Percentiles rank a stretch among this genome's conserved stretches.
These are phyloP conservation scores for Achroia grisella DNA, from an alignment of 1,140 invertebrate genomes.

Conservation along the genomic window DNA sequence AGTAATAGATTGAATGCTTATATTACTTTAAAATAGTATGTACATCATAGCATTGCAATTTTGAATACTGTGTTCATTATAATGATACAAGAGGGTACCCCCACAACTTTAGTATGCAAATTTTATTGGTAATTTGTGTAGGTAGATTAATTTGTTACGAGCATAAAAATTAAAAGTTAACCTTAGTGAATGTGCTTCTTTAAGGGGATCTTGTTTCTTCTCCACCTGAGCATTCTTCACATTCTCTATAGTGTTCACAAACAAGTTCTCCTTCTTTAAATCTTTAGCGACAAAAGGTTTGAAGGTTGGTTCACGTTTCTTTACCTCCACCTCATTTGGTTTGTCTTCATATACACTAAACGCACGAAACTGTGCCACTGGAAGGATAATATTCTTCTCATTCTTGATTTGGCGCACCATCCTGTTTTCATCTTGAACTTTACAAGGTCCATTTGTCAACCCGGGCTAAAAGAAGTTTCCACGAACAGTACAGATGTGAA, in stretches of 20 bases:
- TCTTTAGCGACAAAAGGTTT: constrained; percentile 52
- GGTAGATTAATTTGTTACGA: too few relatives aligned
- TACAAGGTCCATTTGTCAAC: constrained; percentile 58
- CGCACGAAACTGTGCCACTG: constrained; percentile 79
- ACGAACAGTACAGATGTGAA: background rate
- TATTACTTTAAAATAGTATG: too few relatives aligned
- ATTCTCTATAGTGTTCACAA: constrained; percentile 50
- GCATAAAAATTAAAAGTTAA: constrained; percentile 12
- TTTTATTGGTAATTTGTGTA: too few relatives aligned
- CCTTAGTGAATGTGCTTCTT: constrained; percentile 32
- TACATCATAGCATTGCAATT: too few relatives aligned
- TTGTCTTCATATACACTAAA: constrained; percentile 84
- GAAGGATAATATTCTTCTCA: constrained; percentile 69
- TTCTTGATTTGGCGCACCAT: constrained; percentile 61
- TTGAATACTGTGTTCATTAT: too few relatives aligned
- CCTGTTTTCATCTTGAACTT: constrained; percentile 65
- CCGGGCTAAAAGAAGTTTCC: constrained; percentile 43
- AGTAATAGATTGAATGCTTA: too few relatives aligned
- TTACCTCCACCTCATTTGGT: constrained; percentile 66
- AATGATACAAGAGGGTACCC: too few relatives aligned
- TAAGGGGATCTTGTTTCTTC: constrained; percentile 41
- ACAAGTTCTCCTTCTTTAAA: constrained; percentile 55
- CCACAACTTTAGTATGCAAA: too few relatives aligned
- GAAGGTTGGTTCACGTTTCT: constrained; percentile 65
- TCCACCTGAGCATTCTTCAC: constrained; percentile 47